Evolutionary conservation across 2,888 invertebrate genomes (phyloP).

Genomic region (Nowickia ferox): DNA sequence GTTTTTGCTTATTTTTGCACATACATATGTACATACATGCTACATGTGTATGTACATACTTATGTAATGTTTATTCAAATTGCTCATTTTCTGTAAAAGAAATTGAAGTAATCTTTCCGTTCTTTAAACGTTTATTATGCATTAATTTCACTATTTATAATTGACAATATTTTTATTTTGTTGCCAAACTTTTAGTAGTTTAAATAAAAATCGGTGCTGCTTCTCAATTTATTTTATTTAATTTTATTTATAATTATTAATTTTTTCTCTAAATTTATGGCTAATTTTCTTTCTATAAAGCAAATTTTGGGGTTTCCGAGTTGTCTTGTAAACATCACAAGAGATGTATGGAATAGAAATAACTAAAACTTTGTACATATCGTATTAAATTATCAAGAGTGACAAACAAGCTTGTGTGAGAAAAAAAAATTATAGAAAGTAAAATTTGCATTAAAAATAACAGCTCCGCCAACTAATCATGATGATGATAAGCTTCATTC

Average conservation of each 20-base stretch:
- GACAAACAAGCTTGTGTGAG: not conserved
- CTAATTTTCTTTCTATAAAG: not conserved
- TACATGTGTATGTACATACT: no score
- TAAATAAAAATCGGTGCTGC: not conserved
- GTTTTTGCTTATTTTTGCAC: slow-evolving; percentile 25
- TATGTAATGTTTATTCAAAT: slow-evolving; percentile 19
- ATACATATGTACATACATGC: no score
- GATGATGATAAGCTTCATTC: no score
- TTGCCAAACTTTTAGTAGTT: not conserved
- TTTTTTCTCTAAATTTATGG: not conserved
- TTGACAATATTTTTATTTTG: not conserved
- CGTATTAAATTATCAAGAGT: slow-evolving; percentile 10
- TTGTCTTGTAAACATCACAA: slow-evolving; percentile 38
- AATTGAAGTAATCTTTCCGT: not conserved
- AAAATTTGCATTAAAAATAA: no score
- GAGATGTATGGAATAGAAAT: slow-evolving; percentile 44
- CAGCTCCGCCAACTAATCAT: no score
- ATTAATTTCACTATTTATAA: not conserved
- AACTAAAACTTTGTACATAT: not conserved
- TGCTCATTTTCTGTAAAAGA: slow-evolving; percentile 11
- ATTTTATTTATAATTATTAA: not conserved
- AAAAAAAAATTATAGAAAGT: not conserved
- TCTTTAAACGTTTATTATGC: not conserved
- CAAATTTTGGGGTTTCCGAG: slow-evolving; percentile 15
- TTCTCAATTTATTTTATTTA: not conserved